A percentile compares a stretch with the other conserved stretches of the same genome.
These are phyloP conservation scores for Oncorhynchus nerka DNA, from an alignment of 2,113 vertebrate genomes.

Conservation along the genomic window DNA sequence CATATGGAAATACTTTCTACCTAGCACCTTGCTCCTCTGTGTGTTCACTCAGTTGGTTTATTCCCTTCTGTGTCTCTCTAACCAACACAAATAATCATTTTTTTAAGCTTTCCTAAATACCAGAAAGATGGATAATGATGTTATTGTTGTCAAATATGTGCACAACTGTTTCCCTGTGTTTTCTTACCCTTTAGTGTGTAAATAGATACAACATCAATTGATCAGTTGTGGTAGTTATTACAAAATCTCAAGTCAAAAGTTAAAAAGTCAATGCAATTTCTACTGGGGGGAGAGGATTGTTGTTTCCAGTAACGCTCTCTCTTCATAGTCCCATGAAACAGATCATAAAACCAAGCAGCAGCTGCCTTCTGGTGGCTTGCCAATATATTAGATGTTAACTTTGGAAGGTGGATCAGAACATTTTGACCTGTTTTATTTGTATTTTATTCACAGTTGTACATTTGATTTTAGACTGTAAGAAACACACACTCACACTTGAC, in stretches of 20 bases:
- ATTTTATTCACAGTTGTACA: slow-evolving; percentile 16
- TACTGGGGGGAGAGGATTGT: neutral
- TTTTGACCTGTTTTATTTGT: slow-evolving; percentile 12
- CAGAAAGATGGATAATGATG: neutral
- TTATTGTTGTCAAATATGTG: neutral
- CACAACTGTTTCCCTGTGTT: neutral
- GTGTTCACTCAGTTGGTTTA: slow-evolving; percentile 13
- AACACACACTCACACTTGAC: slow-evolving; percentile 12
- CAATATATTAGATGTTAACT: slow-evolving; percentile 28
- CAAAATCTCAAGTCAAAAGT: neutral
- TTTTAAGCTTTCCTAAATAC: slow-evolving; percentile 6
- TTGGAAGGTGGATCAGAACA: slow-evolving; percentile 50
- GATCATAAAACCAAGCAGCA: slow-evolving; percentile 21
- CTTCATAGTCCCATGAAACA: slow-evolving; percentile 14
- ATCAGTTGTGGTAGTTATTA: too few relatives aligned
- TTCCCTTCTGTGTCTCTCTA: slow-evolving; percentile 1
- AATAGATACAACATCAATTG: too few relatives aligned
- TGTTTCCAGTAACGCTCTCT: neutral
- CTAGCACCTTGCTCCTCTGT: neutral
- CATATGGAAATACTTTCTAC: slow-evolving; percentile 56
- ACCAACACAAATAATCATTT: slow-evolving; percentile 4
- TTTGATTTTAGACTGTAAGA: slow-evolving; percentile 26
- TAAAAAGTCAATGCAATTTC: neutral
- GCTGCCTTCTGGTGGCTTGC: slow-evolving; percentile 16
- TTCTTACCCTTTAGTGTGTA: slow-evolving; percentile 11